Evolutionary conservation across 2,113 vertebrate species (phyloP).

Genomic region (Malurus melanocephalus): DNA sequence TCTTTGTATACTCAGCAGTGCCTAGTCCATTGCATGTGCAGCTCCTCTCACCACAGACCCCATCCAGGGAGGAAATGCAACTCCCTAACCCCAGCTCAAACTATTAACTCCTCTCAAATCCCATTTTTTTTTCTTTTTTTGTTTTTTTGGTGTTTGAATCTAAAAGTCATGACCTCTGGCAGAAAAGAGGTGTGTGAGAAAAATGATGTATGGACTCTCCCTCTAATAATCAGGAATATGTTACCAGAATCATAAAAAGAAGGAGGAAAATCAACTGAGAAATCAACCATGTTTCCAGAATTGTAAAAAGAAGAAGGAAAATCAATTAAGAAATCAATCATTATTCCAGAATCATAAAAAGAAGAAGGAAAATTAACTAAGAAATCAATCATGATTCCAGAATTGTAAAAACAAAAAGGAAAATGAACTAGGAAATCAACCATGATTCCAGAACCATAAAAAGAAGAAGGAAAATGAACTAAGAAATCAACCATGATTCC

Average conservation of each 20-base stretch:
- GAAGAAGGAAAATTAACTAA: too few species aligned
- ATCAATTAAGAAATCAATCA: too few species aligned
- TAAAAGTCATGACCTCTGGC: neutral
- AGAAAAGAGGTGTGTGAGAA: neutral
- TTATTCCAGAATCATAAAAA: too few species aligned
- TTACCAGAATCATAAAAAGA: neutral
- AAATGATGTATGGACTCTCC: neutral
- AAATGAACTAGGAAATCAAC: too few species aligned
- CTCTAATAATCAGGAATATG: neutral
- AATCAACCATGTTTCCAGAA: too few species aligned
- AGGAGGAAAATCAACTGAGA: too few species aligned
- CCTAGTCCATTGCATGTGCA: neutral
- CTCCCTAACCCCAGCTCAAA: neutral
- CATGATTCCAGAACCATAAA: too few species aligned
- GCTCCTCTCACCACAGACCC: neutral
- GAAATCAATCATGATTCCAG: too few species aligned
- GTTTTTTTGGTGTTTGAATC: neutral
- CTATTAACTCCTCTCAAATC: neutral
- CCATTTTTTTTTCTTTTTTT: rapidly evolving
- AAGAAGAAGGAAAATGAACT: too few species aligned
- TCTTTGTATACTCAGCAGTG: neutral
- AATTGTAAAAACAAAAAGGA: too few species aligned
- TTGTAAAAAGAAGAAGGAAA: too few species aligned
- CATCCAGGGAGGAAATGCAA: neutral
- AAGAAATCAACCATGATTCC: too few species aligned